Evolutionary conservation across 2,888 invertebrate genomes (phyloP).

Genomic region (Chalcis sispes): DNA sequence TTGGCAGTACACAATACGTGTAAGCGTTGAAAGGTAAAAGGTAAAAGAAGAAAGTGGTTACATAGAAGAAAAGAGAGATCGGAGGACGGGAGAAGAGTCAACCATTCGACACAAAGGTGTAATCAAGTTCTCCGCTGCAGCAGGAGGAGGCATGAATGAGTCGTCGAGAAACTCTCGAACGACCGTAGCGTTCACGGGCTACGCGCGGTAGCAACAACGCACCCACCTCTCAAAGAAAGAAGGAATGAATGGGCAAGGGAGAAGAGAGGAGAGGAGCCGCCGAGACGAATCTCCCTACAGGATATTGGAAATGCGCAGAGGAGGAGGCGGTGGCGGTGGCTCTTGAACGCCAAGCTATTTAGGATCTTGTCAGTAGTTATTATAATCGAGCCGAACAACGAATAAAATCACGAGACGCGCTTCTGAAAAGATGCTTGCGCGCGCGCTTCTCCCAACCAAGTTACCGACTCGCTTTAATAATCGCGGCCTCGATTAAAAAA

Average conservation of each 20-base stretch:
- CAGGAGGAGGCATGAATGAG: conserved; percentile 14
- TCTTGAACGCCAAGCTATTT: conserved; percentile 73
- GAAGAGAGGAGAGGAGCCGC: conserved; percentile 51
- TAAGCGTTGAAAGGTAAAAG: conserved; percentile 1
- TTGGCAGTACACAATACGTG: background rate
- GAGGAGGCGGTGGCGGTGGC: conserved; percentile 50
- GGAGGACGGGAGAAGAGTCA: background rate
- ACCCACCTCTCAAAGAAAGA: too few relatives aligned
- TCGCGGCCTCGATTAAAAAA: conserved; percentile 19
- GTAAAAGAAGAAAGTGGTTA: background rate
- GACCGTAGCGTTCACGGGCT: too few relatives aligned
- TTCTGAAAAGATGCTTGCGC: conserved; percentile 16
- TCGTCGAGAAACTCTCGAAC: too few relatives aligned
- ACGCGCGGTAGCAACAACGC: too few relatives aligned
- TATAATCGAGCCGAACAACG: conserved; percentile 71
- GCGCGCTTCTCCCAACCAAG: background rate
- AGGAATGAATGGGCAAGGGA: conserved; percentile 24
- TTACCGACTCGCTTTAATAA: conserved; percentile 20
- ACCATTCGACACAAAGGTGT: background rate
- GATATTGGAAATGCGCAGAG: conserved; percentile 75
- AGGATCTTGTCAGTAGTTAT: conserved; percentile 66
- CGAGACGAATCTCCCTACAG: conserved; percentile 72
- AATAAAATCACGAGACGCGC: conserved; percentile 60
- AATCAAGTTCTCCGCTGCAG: conserved; percentile 25
- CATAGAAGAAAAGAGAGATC: too few relatives aligned